phyloP scores from a whole-genome alignment of 2,113 vertebrate genomes.

The Misgurnus anguillicaudatus region DNA sequence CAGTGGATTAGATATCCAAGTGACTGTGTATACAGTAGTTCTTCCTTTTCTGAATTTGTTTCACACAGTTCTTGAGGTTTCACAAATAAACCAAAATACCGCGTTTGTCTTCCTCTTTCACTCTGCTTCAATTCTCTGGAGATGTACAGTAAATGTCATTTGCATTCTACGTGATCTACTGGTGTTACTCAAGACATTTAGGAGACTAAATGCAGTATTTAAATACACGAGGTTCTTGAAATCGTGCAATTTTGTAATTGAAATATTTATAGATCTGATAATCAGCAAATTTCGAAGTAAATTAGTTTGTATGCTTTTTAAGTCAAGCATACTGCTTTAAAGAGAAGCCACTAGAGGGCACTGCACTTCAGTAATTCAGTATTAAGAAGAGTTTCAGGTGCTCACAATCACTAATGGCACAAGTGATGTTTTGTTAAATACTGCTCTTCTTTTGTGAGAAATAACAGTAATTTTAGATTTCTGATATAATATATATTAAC shows the following conservation, averaged over 20 bases:
- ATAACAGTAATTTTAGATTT: no score
- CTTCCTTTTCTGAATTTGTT: neutral
- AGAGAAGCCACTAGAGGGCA: neutral
- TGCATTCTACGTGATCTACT: neutral
- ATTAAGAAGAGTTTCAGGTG: no score
- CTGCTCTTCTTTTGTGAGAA: no score
- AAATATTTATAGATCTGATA: neutral
- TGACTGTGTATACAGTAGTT: neutral
- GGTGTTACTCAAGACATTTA: neutral
- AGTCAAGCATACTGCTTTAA: no score
- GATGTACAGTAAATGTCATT: neutral
- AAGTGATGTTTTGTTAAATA: no score
- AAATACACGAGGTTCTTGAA: neutral
- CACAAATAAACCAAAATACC: slow-evolving; percentile 20
- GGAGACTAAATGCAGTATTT: neutral
- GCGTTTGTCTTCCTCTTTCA: slow-evolving; percentile 20
- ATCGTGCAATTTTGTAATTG: neutral
- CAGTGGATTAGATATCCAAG: neutral
- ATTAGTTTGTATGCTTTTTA: neutral
- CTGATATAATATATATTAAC: no score
- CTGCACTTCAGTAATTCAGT: neutral
- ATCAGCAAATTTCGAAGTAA: neutral
- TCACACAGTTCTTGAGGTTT: slow-evolving; percentile 19
- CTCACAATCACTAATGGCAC: no score
- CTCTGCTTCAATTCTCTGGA: neutral